A percentile compares a stretch with the other conserved stretches of the same genome.
phyloP scores from a whole-genome alignment of 2,888 invertebrate genomes.

The Eupithecia dodoneata region DNA sequence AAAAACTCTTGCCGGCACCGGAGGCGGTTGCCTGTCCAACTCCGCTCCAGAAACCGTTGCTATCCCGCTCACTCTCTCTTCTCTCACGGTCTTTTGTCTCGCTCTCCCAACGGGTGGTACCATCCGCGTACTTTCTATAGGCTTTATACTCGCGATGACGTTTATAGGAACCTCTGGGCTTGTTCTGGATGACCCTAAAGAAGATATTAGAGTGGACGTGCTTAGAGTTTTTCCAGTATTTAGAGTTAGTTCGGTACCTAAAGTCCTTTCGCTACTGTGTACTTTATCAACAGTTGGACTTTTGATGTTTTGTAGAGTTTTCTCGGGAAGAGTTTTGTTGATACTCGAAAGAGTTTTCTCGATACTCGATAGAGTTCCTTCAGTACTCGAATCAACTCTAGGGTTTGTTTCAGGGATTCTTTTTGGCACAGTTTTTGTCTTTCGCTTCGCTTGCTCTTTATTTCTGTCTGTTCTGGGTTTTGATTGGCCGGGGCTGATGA shows the following conservation, averaged over 20 bases:
- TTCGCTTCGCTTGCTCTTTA: background rate
- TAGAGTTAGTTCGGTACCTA: conserved; percentile 5
- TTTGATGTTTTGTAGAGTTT: background rate
- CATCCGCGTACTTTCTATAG: conserved; percentile 14
- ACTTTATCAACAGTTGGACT: background rate
- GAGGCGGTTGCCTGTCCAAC: conserved; percentile 52
- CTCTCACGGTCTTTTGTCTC: background rate
- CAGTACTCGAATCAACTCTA: background rate
- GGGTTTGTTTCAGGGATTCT: background rate
- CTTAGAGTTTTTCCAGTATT: conserved; percentile 11
- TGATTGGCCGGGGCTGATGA: conserved; percentile 25
- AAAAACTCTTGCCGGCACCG: conserved; percentile 55
- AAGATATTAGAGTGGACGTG: background rate
- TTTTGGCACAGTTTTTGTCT: conserved; percentile 16
- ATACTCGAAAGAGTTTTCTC: conserved; percentile 3
- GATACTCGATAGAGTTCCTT: conserved; percentile 1
- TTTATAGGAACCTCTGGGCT: conserved; percentile 14
- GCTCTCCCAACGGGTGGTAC: conserved; percentile 5
- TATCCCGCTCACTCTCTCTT: background rate
- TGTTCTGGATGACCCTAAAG: background rate
- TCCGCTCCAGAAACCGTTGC: conserved; percentile 35
- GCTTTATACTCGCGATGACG: conserved; percentile 20
- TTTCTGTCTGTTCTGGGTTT: conserved; percentile 1
- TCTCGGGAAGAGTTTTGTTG: conserved; percentile 1
- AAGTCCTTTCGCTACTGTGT: background rate